Base-by-base conservation (phyloP, 2,888 invertebrate genomes). In the Caradrina kadenii region DNA sequence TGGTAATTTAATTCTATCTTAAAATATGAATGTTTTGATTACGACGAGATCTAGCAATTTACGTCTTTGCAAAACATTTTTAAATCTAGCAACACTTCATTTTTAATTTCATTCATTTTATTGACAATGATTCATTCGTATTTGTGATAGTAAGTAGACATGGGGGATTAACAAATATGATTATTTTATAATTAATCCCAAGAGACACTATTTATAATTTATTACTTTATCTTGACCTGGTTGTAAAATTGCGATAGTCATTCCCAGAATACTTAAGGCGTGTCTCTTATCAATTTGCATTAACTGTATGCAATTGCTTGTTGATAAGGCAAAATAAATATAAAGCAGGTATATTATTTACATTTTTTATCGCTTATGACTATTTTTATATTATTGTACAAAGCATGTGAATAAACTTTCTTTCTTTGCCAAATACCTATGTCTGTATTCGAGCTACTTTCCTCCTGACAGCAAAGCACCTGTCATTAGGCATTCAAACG, bases 221-320 rank as follows among this genome's bases (percentile, higher is more conserved):
- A 56, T 48, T 52, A 26, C 21, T 22, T 76, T 73, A 74, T 74
- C 63, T 13, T 39, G 54, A 59, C 59, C 74, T 60, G 45, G 35
- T 79, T 79, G 6, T 39, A 35, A 73, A 79, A 59, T 79, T 22
- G 58, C 75, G 60, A 74, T 75, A 60, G 48, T 42, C 8, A 15
- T 75, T 79, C 79, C 21, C 26, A 66, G 68, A 74, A 79, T 26
- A 45, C 39, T 31, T 5, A 17, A 58, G 48, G 48, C n/a, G 15
- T 45, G 13, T 35, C 10, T 19, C 69, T 79, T 79, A 75, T 76
- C 80, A 50, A 1, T 61, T 49, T 56, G 60, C 74, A 79, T 72
- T 61, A 17, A 19, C 17, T 19, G 11, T n/a, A 73, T 79, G 79
- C 74, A 79, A 60, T 22, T 55, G 26, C n/a, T 42, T 15, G 19